These are phyloP conservation scores for Planiliza haematocheilus DNA, from an alignment of 2,113 vertebrate species.

Conservation along the genomic window DNA sequence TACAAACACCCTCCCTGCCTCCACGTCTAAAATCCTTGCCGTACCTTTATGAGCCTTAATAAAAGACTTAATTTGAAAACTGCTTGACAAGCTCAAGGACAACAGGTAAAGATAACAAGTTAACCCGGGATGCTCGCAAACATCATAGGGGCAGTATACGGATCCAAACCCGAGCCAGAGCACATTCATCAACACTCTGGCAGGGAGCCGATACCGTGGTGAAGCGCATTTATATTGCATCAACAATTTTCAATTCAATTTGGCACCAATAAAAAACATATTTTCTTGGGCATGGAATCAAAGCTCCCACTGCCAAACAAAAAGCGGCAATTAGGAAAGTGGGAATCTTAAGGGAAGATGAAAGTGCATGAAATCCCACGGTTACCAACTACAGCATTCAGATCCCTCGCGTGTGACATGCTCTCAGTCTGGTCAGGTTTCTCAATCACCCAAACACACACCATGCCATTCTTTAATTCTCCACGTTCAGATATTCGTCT, in stretches of 20 bases:
- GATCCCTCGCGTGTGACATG: conserved; percentile 5
- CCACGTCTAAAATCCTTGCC: not conserved
- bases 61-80: conserved; percentile 53
- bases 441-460: not conserved
- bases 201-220: conserved; percentile 38
- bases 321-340: conserved; percentile 68
- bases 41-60: conserved; percentile 20
- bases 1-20: not conserved
- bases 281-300: conserved; percentile 72
- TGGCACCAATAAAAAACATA: conserved; percentile 72
- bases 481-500: too few species aligned
- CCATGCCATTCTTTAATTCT: too few species aligned
- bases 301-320: conserved; percentile 63
- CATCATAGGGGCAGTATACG: conserved; percentile 41
- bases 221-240: conserved; percentile 71
- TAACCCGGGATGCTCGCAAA: conserved; percentile 33
- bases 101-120: conserved; percentile 34
- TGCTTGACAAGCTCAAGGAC: conserved; percentile 60
- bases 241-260: conserved; percentile 76
- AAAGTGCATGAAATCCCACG: conserved; percentile 48
- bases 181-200: conserved; percentile 70
- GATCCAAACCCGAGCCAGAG: conserved; percentile 52
- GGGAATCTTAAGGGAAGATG: conserved; percentile 54
- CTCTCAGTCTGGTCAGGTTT: conserved; percentile 6
- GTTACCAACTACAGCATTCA: conserved; percentile 35